Percentiles rank a stretch among this genome's conserved stretches.
These are phyloP conservation scores for Ophion costatus DNA, from an alignment of 2,888 invertebrate genomes.

Conservation along the genomic window DNA sequence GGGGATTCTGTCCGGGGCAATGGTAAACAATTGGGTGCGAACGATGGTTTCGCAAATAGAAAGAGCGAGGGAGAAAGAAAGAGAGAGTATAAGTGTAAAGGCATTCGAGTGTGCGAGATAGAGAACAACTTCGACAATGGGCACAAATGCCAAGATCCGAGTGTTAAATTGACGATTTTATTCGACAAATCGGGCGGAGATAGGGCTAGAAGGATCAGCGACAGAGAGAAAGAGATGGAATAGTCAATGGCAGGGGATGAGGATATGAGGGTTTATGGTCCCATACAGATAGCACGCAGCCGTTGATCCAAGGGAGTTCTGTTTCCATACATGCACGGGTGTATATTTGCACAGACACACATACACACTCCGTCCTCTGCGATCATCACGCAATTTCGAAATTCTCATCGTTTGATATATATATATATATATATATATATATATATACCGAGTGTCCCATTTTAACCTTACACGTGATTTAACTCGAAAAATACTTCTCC, in stretches of 20 bases:
- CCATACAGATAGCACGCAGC: conserved; percentile 42
- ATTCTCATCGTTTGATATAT: conserved; percentile 13
- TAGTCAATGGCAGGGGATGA: conserved; percentile 26
- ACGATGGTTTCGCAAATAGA: conserved; percentile 61
- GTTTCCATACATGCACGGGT: conserved; percentile 5
- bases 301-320: conserved; percentile 43
- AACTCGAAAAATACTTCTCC: too few relatives aligned
- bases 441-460: background rate
- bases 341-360: background rate
- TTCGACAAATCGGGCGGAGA: conserved; percentile 62
- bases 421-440: too few relatives aligned
- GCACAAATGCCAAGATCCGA: conserved; percentile 65
- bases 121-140: conserved; percentile 46
- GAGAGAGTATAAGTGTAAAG: conserved; percentile 29
- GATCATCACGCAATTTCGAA: background rate
- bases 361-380: conserved; percentile 12
- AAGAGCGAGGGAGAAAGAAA: background rate
- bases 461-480: too few relatives aligned
- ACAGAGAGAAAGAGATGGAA: background rate
- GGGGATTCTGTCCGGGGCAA: conserved; percentile 59
- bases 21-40: conserved; percentile 67
- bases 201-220: conserved; percentile 37
- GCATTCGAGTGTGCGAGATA: conserved; percentile 35
- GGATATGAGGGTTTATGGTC: conserved; percentile 32
- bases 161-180: conserved; percentile 67